A percentile compares a stretch with the other conserved stretches of the same genome.
Conservation (phyloP, 2,888 invertebrate genomes). For the Pyrocoelia pectoralis region DNA sequence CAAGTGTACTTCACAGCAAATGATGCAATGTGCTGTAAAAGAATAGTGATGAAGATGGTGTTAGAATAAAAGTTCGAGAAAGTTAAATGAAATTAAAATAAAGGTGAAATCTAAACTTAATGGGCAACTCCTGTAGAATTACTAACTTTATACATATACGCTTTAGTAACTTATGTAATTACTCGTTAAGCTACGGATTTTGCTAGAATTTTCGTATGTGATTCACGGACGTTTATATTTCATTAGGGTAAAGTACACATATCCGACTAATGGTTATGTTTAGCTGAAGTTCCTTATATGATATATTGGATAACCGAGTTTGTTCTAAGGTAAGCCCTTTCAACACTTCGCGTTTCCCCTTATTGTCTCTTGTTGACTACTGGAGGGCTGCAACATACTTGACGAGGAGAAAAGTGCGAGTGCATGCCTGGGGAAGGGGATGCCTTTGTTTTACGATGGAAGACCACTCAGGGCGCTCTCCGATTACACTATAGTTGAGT, state of each 20-base stretch:
- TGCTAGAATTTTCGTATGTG: conserved; percentile 15
- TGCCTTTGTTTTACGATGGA: conserved; percentile 52
- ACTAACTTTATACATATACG: background rate
- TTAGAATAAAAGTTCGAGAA: no score
- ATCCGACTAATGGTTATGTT: conserved; percentile 9
- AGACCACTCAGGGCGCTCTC: conserved; percentile 50
- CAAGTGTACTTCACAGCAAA: no score
- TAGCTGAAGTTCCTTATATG: conserved; percentile 17
- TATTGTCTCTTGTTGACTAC: conserved; percentile 30
- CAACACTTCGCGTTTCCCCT: conserved; percentile 23
- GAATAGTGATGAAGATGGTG: no score
- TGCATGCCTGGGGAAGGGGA: conserved; percentile 45
- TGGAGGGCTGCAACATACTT: conserved; percentile 39
- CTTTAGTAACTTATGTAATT: conserved; percentile 23
- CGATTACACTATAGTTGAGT: conserved; percentile 51
- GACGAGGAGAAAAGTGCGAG: conserved; percentile 40
- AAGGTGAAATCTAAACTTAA: no score
- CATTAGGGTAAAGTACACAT: conserved; percentile 7
- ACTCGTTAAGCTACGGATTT: conserved; percentile 23
- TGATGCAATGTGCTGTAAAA: no score
- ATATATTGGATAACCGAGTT: conserved; percentile 21
- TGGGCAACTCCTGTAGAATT: no score
- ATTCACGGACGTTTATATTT: conserved; percentile 23
- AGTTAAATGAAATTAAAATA: no score
- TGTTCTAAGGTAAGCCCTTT: conserved; percentile 12